A percentile compares a stretch with the other conserved stretches of the same genome.
phyloP scores from a whole-genome alignment of 2,888 invertebrate species.

The Lottia gigantea region DNA sequence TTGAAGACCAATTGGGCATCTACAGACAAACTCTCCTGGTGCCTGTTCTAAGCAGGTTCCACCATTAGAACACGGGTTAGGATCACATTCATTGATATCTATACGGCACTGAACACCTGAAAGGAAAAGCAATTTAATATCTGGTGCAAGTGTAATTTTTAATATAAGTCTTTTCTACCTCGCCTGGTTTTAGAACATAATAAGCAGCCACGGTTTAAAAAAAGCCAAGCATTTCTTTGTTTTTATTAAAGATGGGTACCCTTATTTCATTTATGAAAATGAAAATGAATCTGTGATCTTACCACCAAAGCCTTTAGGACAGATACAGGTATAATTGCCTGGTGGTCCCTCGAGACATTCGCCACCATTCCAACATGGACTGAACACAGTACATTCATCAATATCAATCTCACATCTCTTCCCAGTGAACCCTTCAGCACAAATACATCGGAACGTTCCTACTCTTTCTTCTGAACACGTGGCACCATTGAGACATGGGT shows the following conservation, averaged over 20 bases:
- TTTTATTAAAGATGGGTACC: no score
- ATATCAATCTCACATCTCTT: conserved; percentile 15
- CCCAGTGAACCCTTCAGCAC: conserved; percentile 15
- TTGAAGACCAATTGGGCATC: conserved; percentile 24
- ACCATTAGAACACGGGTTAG: conserved; percentile 90
- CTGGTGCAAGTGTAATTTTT: no score
- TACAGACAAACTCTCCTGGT: conserved; percentile 24
- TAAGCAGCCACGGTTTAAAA: no score
- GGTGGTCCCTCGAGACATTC: conserved; percentile 26
- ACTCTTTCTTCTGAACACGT: conserved; percentile 73
- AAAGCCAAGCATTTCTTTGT: no score
- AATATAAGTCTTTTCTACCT: no score
- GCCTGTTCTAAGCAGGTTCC: conserved; percentile 76
- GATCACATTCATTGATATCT: conserved; percentile 90
- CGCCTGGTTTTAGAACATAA: no score
- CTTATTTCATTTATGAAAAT: no score
- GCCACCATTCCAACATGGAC: conserved; percentile 34
- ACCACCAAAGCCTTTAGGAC: conserved; percentile 32
- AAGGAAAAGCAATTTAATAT: no score
- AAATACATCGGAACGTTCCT: conserved; percentile 16
- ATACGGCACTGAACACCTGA: conserved; percentile 75
- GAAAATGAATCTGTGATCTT: not conserved
- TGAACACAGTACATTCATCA: conserved; percentile 28
- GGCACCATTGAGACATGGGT: conserved; percentile 91
- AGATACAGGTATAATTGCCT: conserved; percentile 30